Evolutionary conservation across 2,797 vertebrate species (phyloP).

Genomic region (Peromyscus eremicus): DNA sequence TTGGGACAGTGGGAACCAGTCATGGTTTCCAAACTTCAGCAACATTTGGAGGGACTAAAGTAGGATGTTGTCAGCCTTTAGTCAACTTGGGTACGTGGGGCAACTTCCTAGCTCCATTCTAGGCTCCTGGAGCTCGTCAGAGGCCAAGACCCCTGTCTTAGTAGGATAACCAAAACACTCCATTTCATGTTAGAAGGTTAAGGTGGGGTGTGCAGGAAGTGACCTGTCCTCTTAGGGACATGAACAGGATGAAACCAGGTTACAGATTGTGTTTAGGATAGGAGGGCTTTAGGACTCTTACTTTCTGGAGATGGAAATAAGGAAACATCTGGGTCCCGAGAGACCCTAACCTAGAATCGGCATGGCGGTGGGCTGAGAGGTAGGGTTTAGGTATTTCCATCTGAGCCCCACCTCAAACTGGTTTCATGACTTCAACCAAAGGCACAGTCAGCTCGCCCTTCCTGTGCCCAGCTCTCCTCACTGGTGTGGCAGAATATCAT

Average conservation of each 20-base stretch:
- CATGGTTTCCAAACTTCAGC: background rate
- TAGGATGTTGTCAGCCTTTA: background rate
- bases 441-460: background rate
- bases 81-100: background rate
- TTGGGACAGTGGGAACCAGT: background rate
- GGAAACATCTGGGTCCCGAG: background rate
- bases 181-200: background rate
- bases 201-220: background rate
- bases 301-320: background rate
- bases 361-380: background rate
- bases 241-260: conserved; percentile 17
- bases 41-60: conserved; percentile 1
- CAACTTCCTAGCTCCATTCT: background rate
- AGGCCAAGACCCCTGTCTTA: background rate
- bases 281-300: background rate
- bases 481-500: background rate
- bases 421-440: conserved; percentile 26
- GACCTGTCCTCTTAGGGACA: background rate
- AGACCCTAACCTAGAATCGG: background rate
- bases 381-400: conserved; percentile 16
- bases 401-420: background rate
- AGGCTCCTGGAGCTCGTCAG: background rate
- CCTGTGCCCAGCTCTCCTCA: background rate
- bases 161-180: background rate
- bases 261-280: background rate